These are phyloP conservation scores for Oryzias javanicus DNA, from an alignment of 2,113 vertebrate genomes.

Conservation along the genomic window DNA sequence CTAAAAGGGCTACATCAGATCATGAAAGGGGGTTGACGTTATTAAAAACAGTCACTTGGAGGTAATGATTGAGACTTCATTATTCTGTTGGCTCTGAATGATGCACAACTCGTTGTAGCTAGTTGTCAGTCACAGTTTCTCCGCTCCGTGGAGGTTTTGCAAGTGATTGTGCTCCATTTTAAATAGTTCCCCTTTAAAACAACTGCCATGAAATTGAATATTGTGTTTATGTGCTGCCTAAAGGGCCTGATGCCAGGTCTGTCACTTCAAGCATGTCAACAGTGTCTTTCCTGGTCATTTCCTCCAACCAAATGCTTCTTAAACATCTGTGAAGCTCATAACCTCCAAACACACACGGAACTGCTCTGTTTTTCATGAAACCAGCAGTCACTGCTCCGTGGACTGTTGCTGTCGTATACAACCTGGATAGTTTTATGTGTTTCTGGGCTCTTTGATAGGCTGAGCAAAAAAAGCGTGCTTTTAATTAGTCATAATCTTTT, in stretches of 20 bases:
- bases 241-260: conserved; percentile 36
- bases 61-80: conserved; percentile 39
- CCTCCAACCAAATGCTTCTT: conserved; percentile 20
- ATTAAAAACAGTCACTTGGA: conserved; percentile 53
- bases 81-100: conserved; percentile 38
- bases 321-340: conserved; percentile 34
- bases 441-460: not conserved
- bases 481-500: conserved; percentile 40
- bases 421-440: not conserved
- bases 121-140: conserved; percentile 37
- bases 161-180: conserved; percentile 29
- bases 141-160: conserved; percentile 40
- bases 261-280: conserved; percentile 47
- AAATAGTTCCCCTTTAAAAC: conserved; percentile 50
- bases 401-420: conserved; percentile 12
- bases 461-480: conserved; percentile 21
- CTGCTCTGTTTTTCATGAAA: conserved; percentile 10
- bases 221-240: conserved; percentile 55
- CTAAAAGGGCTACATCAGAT: conserved; percentile 50
- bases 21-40: conserved; percentile 49
- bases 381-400: conserved; percentile 18
- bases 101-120: conserved; percentile 12
- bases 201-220: conserved; percentile 54
- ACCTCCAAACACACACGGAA: conserved; percentile 14
- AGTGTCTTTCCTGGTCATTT: conserved; percentile 43